phyloP scores from a whole-genome alignment of 2,888 invertebrate species.

The Tineola bisselliella region DNA sequence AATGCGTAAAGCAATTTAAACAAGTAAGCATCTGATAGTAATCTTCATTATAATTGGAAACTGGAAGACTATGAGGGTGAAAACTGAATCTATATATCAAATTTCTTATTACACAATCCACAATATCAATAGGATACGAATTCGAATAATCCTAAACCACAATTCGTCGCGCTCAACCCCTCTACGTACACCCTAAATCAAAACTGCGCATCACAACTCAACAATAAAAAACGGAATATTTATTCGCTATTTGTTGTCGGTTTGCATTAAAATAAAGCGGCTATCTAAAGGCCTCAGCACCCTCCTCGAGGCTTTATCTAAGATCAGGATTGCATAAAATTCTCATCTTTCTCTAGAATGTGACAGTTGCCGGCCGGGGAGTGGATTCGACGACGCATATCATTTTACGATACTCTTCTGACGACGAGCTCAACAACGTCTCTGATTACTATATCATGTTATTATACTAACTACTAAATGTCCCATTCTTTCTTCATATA shows the following conservation, averaged over 20 bases:
- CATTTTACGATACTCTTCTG: conserved; percentile 28
- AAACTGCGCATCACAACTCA: conserved; percentile 43
- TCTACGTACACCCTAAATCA: conserved; percentile 55
- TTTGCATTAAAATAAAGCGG: conserved; percentile 64
- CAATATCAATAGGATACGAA: conserved; percentile 12
- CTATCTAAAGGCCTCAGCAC: conserved; percentile 55
- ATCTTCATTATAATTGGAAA: conserved; percentile 1
- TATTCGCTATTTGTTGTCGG: conserved; percentile 66
- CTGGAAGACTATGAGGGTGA: neutral
- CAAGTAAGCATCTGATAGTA: neutral
- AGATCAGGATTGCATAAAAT: conserved; percentile 63
- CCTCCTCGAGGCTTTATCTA: conserved; percentile 53
- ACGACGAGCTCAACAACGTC: neutral
- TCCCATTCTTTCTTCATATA: neutral
- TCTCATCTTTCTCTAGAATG: conserved; percentile 52
- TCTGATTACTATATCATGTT: neutral
- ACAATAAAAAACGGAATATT: conserved; percentile 50
- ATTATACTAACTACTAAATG: neutral
- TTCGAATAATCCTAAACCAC: conserved; percentile 51
- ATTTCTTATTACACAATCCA: conserved; percentile 13
- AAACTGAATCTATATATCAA: neutral
- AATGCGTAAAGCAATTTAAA: conserved; percentile 1
- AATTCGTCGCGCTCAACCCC: conserved; percentile 52
- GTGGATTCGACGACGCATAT: conserved; percentile 39
- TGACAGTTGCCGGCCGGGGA: conserved; percentile 42